Base-by-base conservation (phyloP, 2,888 invertebrate genomes). In the Parthenolecanium corni region DNA sequence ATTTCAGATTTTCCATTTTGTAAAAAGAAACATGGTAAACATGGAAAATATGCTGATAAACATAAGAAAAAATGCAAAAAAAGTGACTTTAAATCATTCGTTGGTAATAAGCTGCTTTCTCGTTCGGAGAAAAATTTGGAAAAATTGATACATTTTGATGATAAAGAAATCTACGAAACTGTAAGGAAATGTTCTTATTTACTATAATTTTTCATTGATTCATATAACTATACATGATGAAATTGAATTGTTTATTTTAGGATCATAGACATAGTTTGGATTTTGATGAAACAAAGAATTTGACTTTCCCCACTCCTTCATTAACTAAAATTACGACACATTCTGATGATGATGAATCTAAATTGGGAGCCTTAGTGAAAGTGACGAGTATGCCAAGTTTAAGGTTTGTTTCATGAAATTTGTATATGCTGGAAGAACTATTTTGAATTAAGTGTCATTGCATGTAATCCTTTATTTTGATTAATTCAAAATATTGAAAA, bases 341-440 rank as follows among this genome's bases (percentile, higher is more conserved):
- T 66, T 76, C 78, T 25, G 76, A 77, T 20, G 72, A 75, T 16
- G 80, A 81, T 58, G 67, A 67, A 1, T 38, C 63, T 9, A 46
- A 44, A 11, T 46, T 47, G 11, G 63, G 63, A 3, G 89, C 88
- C 74, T 78, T 93, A 56, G 85, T 89, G 66, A 90, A 94, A 78
- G 93, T 94, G 66, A 93, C 93, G 76, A 94, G 93, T 78, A 92
- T 95, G 92, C 94, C 94, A 2, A 92, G 92, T 72, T 77, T 94
- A 66, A 91, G 91, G 92, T 92, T 31, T 4, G 31, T 31, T 31
- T 31, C 9, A 31, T 31, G 31, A 31, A 31, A 77, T 76, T 78
- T 52, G 9, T 9, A 24, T 25, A n/a, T 24, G 20, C 21, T 18
- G n/a, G 47, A n/a, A 18, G 5, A 11, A 44, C 44, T 11, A 44